Conservation (phyloP, 1,140 invertebrate species). For the Drosophila obscura region DNA sequence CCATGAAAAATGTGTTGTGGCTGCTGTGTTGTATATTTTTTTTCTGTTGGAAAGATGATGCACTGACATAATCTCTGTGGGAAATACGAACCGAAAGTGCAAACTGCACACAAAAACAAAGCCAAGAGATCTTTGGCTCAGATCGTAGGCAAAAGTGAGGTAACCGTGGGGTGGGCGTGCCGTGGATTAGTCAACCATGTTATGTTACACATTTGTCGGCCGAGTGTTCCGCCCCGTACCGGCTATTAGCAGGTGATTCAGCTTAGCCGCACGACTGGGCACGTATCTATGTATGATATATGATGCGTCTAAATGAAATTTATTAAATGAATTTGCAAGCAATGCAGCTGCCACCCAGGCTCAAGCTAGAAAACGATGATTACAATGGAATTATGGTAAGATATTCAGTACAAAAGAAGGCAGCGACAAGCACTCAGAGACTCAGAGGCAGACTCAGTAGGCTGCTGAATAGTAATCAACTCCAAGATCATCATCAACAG, state of each 20-base stretch:
- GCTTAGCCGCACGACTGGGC: slow-evolving; percentile 22
- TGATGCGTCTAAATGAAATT: slow-evolving; percentile 45
- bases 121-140: slow-evolving; percentile 20
- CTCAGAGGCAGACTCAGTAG: slow-evolving; percentile 52
- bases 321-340: slow-evolving; percentile 36
- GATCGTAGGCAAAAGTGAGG: slow-evolving; percentile 33
- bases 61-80: slow-evolving; percentile 52
- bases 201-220: slow-evolving; percentile 53
- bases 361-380: slow-evolving; percentile 39
- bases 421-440: slow-evolving; percentile 9
- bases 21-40: neutral
- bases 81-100: slow-evolving; percentile 34
- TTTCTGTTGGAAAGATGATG: slow-evolving; percentile 37
- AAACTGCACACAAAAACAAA: slow-evolving; percentile 32
- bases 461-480: slow-evolving; percentile 48
- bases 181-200: slow-evolving; percentile 55
- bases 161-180: slow-evolving; percentile 33
- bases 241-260: slow-evolving; percentile 35
- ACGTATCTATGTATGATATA: neutral
- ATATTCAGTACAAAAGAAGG: slow-evolving; percentile 19
- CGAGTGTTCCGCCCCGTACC: slow-evolving; percentile 24
- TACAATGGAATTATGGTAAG: slow-evolving; percentile 69
- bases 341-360: slow-evolving; percentile 38
- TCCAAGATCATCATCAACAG: slow-evolving; percentile 23
- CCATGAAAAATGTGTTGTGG: slow-evolving; percentile 43